Base-by-base conservation (phyloP, 2,888 invertebrate genomes). In the Drosophila pseudotalamancana region DNA sequence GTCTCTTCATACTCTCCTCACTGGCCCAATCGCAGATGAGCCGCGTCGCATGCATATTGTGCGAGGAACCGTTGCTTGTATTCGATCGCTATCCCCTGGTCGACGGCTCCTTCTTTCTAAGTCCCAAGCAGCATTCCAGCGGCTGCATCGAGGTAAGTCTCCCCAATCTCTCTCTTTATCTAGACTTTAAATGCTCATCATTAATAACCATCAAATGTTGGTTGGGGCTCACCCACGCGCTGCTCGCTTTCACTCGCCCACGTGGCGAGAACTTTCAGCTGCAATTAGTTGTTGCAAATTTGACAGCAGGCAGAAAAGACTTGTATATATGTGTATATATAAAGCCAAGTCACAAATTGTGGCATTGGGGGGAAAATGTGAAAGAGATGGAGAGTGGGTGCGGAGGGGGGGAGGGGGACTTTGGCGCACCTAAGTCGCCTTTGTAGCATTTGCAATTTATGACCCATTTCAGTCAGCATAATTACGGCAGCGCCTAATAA, bases 51-150 rank as follows among this genome's bases (percentile, higher is more conserved):
- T 99, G 96, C 92, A 96, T 97, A 72, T 93, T 96, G 78, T 98
- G 99, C 92, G 95, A 96, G 88, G 95, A 95, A 54, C 95, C 96
- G 62, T 94, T 99, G 94, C 94, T 96, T 75, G 98, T 99, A 62
- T 99, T 97, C 92, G 99, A 99, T 92, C 95, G 98, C 89, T 99
- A 99, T 92, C 99, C 99, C 1, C 93, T 99, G 80, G 96, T 99
- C 39, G 99, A 99, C 91, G 99, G 99, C 57, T 98, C 98, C 29
- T 98, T 99, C 93, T 99, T 99, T 93, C 93, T 99, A 66, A 98
- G 98, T 86, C 98, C 99, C 27, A 94, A 96, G 76, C 97, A 97
- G 89, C 97, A 98, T 91, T 95, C 95, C 88, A 95, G 95, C 90
- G 94, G 94, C 86, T 97, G 97, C 90, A 95, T 97, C 77, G 97